Base-by-base conservation (phyloP, 2,113 vertebrate species). In the Vireo altiloquus region DNA sequence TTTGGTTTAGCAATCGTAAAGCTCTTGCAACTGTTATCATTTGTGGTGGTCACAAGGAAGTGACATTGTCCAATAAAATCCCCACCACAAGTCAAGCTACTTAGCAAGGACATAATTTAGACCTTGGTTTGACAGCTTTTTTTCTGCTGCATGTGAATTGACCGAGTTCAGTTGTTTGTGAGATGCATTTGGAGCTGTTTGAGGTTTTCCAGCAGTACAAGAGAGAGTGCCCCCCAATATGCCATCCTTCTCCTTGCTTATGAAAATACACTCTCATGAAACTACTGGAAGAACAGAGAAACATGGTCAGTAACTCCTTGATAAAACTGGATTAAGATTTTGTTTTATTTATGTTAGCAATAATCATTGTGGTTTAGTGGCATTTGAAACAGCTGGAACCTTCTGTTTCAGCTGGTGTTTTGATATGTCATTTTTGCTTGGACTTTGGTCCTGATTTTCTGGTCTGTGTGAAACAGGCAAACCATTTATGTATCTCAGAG, bases 331-430 rank as follows among this genome's bases (percentile, higher is more conserved):
- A 96, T 96, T 96, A 94, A 95, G 90, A 93, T 89, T 94, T 96
- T 81, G 86, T 94, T 94, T 92, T 96, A 86, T 95, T 96, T 96
- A 92, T 96, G 90, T 96, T 96, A 93, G 93, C 92, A 93, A 93
- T 94, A 94, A 96, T 96, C 92, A 93, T 96, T 96, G 93, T 96
- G 95, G 94, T 92, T 96, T 92, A 96, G 72, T 96, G 94, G 82
- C 91, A 94, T 95, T 90, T 76, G 64, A 72, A 97, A 94, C 94
- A 97, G 96, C 86, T 95, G 94, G 92, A 92, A 87, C 91, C 95
- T 97, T 95, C 95, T 97, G 94, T 92, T 97, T 95, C 70, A 86
- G 92, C 75, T 95, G 78, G 87, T 97, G 90, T 96, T 96, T 97
- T 96, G 88, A 94, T 89, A 94, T 79, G 94, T 90, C 64, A 83